Evolutionary conservation across 2,113 vertebrate species (phyloP).

Genomic region (Crypturellus undulatus): DNA sequence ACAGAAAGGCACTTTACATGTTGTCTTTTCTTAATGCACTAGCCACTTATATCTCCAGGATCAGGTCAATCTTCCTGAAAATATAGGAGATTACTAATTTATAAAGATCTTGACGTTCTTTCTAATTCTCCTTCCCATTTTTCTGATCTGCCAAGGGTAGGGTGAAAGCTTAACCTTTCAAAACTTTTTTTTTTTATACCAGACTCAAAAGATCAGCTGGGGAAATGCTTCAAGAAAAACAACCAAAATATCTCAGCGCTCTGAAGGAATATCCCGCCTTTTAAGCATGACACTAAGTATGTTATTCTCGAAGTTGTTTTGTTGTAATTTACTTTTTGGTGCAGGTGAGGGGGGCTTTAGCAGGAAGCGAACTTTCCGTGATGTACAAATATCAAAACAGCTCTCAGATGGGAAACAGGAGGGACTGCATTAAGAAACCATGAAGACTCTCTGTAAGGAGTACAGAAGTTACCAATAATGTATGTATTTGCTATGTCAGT

Average conservation of each 20-base stretch:
- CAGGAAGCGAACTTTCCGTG: neutral
- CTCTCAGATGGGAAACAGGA: neutral
- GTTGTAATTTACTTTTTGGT: neutral
- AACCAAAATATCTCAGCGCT: neutral
- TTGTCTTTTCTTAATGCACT: neutral
- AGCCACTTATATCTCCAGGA: neutral
- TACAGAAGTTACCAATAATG: neutral
- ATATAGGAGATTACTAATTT: neutral
- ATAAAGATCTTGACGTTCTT: neutral
- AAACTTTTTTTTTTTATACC: neutral
- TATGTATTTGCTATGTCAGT: neutral
- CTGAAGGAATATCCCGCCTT: neutral
- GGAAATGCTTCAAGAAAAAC: neutral
- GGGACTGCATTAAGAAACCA: neutral
- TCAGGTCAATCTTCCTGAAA: neutral
- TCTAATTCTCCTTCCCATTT: neutral
- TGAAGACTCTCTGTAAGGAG: neutral
- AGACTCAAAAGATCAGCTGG: neutral
- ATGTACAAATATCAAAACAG: neutral
- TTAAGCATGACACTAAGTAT: neutral
- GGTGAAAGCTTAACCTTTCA: constrained; percentile 9
- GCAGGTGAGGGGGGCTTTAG: neutral
- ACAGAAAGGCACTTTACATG: neutral
- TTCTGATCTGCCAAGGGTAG: neutral
- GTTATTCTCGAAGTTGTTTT: neutral